phyloP scores from a whole-genome alignment of 1,140 invertebrate species.

The Euglossa dilemma region DNA sequence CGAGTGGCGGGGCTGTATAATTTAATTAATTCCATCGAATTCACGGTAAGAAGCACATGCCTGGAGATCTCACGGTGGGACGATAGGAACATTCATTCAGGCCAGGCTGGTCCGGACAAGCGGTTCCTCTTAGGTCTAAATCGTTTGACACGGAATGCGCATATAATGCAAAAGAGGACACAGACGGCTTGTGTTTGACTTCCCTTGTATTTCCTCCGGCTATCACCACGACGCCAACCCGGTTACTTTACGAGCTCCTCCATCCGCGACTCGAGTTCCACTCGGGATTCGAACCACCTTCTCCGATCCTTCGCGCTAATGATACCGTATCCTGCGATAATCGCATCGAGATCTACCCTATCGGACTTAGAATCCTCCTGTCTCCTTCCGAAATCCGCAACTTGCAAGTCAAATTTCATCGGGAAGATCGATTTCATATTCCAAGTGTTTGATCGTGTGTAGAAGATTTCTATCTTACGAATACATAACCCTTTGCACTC shows the following conservation, averaged over 20 bases:
- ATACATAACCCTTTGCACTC: too few relatives aligned
- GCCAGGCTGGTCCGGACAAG: slow-evolving; percentile 41
- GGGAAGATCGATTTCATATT: too few relatives aligned
- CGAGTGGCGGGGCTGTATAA: slow-evolving; percentile 30
- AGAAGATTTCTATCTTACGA: too few relatives aligned
- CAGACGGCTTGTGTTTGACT: slow-evolving; percentile 59
- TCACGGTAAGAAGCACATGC: slow-evolving; percentile 69
- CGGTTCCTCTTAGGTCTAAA: slow-evolving; percentile 74
- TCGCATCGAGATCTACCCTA: too few relatives aligned
- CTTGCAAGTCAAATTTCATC: too few relatives aligned
- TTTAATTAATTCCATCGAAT: slow-evolving; percentile 75
- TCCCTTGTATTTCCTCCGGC: slow-evolving; percentile 56
- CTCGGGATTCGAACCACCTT: slow-evolving; percentile 29
- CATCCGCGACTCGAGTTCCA: slow-evolving; percentile 30
- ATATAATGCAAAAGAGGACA: slow-evolving; percentile 71
- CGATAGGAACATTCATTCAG: slow-evolving; percentile 78
- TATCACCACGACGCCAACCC: slow-evolving; percentile 26
- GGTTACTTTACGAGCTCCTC: slow-evolving; percentile 56
- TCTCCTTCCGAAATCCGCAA: too few relatives aligned
- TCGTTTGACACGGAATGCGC: slow-evolving; percentile 74
- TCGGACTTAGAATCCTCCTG: too few relatives aligned
- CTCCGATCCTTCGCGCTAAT: slow-evolving; percentile 56
- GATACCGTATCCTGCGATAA: too few relatives aligned
- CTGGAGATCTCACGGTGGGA: slow-evolving; percentile 74
- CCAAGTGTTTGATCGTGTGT: too few relatives aligned